Evolutionary conservation across 2,113 vertebrate species (phyloP).

Genomic region (Eclectus roratus): DNA sequence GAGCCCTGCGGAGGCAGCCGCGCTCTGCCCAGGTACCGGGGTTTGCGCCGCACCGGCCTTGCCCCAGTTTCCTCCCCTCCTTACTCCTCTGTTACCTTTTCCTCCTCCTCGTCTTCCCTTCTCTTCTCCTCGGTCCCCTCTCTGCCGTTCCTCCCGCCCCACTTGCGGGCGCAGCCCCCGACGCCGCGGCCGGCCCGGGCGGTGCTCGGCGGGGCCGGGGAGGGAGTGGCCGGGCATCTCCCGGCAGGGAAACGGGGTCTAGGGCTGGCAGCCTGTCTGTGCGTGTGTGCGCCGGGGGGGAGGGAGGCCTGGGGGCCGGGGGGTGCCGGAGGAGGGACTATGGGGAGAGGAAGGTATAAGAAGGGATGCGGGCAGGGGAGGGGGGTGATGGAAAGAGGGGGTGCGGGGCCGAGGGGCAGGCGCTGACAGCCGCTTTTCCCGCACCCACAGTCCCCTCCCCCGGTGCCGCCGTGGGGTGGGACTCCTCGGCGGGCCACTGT

Average conservation of each 20-base stretch:
- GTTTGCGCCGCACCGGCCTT: neutral
- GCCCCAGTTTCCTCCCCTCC: neutral
- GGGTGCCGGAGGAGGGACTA: conserved; percentile 45
- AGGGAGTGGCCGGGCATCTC: conserved; percentile 48
- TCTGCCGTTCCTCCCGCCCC: neutral
- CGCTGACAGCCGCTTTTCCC: conserved; percentile 23
- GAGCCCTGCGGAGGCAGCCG: neutral
- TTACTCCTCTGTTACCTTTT: neutral
- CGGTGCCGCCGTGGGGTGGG: conserved; percentile 18
- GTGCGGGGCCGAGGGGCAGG: conserved; percentile 13
- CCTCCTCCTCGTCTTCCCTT: neutral
- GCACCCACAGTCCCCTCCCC: conserved; percentile 3
- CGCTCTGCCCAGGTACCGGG: neutral
- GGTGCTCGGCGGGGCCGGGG: conserved; percentile 9
- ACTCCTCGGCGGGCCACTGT: neutral
- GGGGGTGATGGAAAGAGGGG: conserved; percentile 23
- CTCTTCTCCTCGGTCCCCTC: neutral
- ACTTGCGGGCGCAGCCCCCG: neutral
- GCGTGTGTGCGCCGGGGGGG: conserved; percentile 3
- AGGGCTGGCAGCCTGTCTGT: conserved; percentile 28
- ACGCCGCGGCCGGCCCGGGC: neutral
- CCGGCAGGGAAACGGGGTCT: conserved; percentile 38
- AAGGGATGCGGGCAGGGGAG: conserved; percentile 11
- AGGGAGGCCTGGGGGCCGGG: conserved; percentile 1
- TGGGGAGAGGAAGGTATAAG: conserved; percentile 44